phyloP scores from a whole-genome alignment of 2,113 vertebrate species.

The Chrysochloris asiatica region DNA sequence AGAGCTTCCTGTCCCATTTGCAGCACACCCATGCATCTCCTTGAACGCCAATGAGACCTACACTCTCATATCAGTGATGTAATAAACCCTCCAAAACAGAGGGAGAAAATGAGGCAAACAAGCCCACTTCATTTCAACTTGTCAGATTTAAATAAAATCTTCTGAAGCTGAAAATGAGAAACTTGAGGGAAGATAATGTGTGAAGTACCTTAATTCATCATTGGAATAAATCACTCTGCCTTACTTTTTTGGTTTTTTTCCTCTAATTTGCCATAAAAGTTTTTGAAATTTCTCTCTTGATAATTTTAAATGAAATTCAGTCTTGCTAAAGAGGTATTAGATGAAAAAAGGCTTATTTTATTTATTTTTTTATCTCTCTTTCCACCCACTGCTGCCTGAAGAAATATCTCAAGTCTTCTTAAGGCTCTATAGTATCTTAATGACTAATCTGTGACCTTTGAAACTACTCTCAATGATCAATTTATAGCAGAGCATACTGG shows the following conservation, averaged over 20 bases:
- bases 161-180: conserved; percentile 65
- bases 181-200: conserved; percentile 52
- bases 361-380: background rate
- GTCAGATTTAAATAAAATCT: conserved; percentile 76
- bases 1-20: conserved; percentile 53
- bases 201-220: conserved; percentile 63
- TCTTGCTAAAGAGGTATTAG: background rate
- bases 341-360: background rate
- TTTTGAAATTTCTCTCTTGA: conserved; percentile 44
- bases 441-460: background rate
- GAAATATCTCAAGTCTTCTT: background rate
- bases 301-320: conserved; percentile 33
- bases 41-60: conserved; percentile 44
- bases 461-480: background rate
- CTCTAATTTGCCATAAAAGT: conserved; percentile 23
- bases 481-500: background rate
- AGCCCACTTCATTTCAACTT: conserved; percentile 72
- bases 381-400: background rate
- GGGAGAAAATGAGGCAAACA: conserved; percentile 61
- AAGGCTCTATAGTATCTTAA: background rate
- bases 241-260: background rate
- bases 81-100: conserved; percentile 67
- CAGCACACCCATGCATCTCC: conserved; percentile 47
- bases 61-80: conserved; percentile 51
- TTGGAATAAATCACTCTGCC: conserved; percentile 20